Base-by-base conservation (phyloP, 1,140 invertebrate species). In the Calliphora vicina region DNA sequence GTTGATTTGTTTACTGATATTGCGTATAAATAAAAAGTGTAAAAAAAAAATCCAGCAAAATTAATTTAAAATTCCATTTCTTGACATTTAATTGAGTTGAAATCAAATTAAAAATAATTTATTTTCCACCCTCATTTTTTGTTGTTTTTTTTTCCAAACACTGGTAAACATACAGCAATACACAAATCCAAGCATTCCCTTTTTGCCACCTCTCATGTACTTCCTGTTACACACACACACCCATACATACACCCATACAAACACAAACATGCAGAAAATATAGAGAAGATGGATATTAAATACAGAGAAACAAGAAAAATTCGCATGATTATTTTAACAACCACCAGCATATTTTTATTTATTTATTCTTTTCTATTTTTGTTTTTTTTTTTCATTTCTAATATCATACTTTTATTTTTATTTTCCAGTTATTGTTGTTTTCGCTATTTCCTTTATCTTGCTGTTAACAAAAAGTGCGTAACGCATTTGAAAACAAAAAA, bases 21-120 rank as follows among this genome's bases (percentile, higher is more conserved):
- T 50, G 12, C 17, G 45, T 50, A 50, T 17, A 50, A 3, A 50
- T n/a, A 50, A 25, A 85, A 83, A 82, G 80, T 27, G 35, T 10
- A 35, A 2, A 35, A 35, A 86, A 83, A 83, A 80, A 80, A 67
- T 73, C 76, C 74, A 83, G 86, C 85, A 85, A 87, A 89, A 86
- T 89, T 88, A 89, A 89, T 89, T 89, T 87, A 85, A 88, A 90
- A 90, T 88, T 90, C 87, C 86, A 90, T 90, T 90, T 88, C 84
- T 86, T 87, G 86, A 85, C 74, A 90, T 89, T 90, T 89, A 90
- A 90, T 90, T 90, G 87, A 90, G 87, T 89, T 89, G 87, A 90
- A 89, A 90, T 88, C 88, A 89, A 90, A 90, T 89, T 89, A 90
- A 90, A 89, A 89, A 87, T 87, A 89, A 90, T 88, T 88, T 88